phyloP scores from a whole-genome alignment of 2,888 invertebrate species.

The Acleris sparsana region DNA sequence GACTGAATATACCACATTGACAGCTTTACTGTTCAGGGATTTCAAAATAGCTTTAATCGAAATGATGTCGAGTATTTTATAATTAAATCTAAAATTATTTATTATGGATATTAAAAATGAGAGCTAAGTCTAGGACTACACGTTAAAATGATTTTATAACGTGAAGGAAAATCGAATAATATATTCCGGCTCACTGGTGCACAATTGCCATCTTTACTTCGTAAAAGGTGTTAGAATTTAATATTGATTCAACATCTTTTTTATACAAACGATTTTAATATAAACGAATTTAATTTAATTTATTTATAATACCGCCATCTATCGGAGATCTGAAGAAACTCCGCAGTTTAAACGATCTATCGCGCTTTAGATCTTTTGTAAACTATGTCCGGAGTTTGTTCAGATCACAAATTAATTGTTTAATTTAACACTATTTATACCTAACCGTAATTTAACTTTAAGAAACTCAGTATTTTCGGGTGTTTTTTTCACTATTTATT shows the following conservation, averaged over 20 bases:
- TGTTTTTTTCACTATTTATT: slow-evolving; percentile 35
- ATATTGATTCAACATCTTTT: slow-evolving; percentile 32
- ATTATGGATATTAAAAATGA: neutral
- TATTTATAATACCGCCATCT: slow-evolving; percentile 42
- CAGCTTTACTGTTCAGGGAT: neutral
- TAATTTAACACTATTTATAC: slow-evolving; percentile 40
- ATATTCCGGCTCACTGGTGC: slow-evolving; percentile 13
- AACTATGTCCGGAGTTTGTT: slow-evolving; percentile 41
- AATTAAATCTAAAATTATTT: neutral
- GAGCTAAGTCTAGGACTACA: too few species aligned
- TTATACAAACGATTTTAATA: slow-evolving; percentile 23
- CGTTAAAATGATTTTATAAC: too few species aligned
- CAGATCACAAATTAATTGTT: slow-evolving; percentile 39
- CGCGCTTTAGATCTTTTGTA: slow-evolving; percentile 39
- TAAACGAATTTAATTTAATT: slow-evolving; percentile 34
- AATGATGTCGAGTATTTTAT: neutral
- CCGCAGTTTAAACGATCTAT: slow-evolving; percentile 42
- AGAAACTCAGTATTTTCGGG: slow-evolving; percentile 30
- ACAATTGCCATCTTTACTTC: slow-evolving; percentile 14
- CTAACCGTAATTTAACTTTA: slow-evolving; percentile 38
- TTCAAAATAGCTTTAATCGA: neutral
- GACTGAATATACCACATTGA: too few species aligned
- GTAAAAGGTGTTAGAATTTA: slow-evolving; percentile 27
- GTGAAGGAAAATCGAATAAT: neutral
- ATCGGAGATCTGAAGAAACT: slow-evolving; percentile 43